Percentiles rank a stretch among this genome's conserved stretches.
phyloP scores from a whole-genome alignment of 2,888 invertebrate genomes.

The Cenopis cana region DNA sequence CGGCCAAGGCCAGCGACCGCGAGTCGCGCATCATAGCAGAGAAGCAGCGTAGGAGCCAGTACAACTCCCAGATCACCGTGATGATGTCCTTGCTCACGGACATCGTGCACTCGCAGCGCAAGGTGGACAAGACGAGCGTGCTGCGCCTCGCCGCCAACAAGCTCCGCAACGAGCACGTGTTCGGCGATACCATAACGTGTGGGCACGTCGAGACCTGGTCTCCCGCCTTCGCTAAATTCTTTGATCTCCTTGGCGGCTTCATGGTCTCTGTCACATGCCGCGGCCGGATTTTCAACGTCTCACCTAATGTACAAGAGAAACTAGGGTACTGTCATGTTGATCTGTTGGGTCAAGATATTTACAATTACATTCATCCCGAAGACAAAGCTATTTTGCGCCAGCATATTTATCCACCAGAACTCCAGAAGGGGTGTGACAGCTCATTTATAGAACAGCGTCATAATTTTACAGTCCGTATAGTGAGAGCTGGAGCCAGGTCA shows the following conservation, averaged over 20 bases:
- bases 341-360: constrained; percentile 94
- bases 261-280: constrained; percentile 91
- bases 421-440: constrained; percentile 66
- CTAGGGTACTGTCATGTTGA: constrained; percentile 95
- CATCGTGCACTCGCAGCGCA: constrained; percentile 91
- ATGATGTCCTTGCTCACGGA: constrained; percentile 93
- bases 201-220: constrained; percentile 80
- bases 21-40: constrained; percentile 95
- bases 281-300: constrained; percentile 94
- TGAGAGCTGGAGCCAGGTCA: constrained; percentile 89
- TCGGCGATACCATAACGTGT: constrained; percentile 83
- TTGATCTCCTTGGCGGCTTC: constrained; percentile 91
- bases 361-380: constrained; percentile 92
- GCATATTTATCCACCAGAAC: constrained; percentile 86
- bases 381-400: constrained; percentile 91
- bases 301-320: constrained; percentile 92
- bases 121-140: constrained; percentile 96
- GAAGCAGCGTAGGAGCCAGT: constrained; percentile 94
- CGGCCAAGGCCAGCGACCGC: constrained; percentile 88
- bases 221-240: constrained; percentile 85
- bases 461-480: constrained; percentile 85
- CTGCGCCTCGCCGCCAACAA: constrained; percentile 94
- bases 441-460: constrained; percentile 78
- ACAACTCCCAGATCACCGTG: constrained; percentile 93
- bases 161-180: constrained; percentile 91